phyloP scores from a whole-genome alignment of 2,888 invertebrate species.

The Agapetus fuscipes region DNA sequence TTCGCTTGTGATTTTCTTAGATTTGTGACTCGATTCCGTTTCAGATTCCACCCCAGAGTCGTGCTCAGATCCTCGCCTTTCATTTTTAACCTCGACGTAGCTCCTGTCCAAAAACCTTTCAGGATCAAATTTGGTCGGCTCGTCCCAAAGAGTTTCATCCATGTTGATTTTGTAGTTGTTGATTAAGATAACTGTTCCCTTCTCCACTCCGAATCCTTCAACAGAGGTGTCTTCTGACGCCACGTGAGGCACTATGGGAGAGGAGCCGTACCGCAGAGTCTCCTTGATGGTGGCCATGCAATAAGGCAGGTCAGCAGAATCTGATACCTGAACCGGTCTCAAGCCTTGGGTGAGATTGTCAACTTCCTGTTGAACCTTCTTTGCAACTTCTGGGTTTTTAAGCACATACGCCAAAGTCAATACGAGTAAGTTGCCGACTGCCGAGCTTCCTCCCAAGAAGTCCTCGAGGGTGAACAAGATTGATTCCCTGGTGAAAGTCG shows the following conservation, averaged over 20 bases:
- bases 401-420: constrained; percentile 61
- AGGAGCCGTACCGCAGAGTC: constrained; percentile 68
- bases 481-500: constrained; percentile 62
- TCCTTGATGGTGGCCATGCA: constrained; percentile 76
- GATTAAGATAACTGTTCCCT: constrained; percentile 72
- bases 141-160: constrained; percentile 61
- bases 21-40: constrained; percentile 27
- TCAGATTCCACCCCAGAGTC: constrained; percentile 50
- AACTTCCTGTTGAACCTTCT: constrained; percentile 59
- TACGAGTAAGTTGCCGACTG: constrained; percentile 77
- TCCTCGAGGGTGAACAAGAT: constrained; percentile 79
- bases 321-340: constrained; percentile 51
- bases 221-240: constrained; percentile 68
- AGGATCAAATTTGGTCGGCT: constrained; percentile 64
- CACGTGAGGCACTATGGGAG: constrained; percentile 85
- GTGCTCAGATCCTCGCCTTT: constrained; percentile 38
- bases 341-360: constrained; percentile 48
- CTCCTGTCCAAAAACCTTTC: constrained; percentile 57
- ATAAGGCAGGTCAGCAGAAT: constrained; percentile 61
- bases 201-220: constrained; percentile 59
- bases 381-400: constrained; percentile 53
- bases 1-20: constrained; percentile 1
- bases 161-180: constrained; percentile 77
- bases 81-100: constrained; percentile 25
- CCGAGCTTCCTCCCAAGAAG: constrained; percentile 81